Percentiles rank a stretch among this genome's conserved stretches.
These are phyloP conservation scores for Pyxicephalus adspersus DNA, from an alignment of 2,113 vertebrate species.

Conservation along the genomic window DNA sequence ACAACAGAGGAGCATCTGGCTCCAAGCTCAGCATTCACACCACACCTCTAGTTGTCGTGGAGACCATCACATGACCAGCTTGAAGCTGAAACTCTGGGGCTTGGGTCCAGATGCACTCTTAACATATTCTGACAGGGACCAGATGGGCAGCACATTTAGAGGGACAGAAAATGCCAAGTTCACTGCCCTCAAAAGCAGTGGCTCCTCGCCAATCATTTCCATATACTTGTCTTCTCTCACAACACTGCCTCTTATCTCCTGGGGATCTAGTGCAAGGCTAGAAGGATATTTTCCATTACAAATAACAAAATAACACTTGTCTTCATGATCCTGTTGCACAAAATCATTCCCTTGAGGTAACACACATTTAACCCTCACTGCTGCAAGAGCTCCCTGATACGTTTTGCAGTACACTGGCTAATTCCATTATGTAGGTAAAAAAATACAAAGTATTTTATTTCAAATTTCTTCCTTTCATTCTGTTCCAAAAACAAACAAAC, in stretches of 20 bases:
- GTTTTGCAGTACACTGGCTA: background rate
- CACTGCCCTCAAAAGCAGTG: slow-evolving; percentile 63
- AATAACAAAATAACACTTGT: slow-evolving; percentile 20
- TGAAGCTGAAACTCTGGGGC: slow-evolving; percentile 68
- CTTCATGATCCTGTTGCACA: background rate
- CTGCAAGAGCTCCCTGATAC: background rate
- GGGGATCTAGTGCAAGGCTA: slow-evolving; percentile 5
- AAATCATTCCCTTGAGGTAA: slow-evolving; percentile 13
- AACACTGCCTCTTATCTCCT: slow-evolving; percentile 3
- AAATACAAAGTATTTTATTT: no score
- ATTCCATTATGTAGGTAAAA: no score
- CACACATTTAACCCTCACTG: background rate
- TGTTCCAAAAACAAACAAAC: no score
- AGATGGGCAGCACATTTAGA: slow-evolving; percentile 73
- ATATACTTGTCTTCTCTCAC: slow-evolving; percentile 58
- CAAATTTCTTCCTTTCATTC: no score
- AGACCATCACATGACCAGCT: slow-evolving; percentile 71
- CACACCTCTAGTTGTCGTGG: slow-evolving; percentile 73
- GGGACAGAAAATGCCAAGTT: slow-evolving; percentile 69
- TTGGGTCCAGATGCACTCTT: slow-evolving; percentile 71
- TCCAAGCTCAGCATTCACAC: slow-evolving; percentile 65
- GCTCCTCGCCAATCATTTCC: slow-evolving; percentile 61
- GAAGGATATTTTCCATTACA: slow-evolving; percentile 33
- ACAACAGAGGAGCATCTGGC: slow-evolving; percentile 78
- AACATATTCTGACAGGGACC: slow-evolving; percentile 75